Evolutionary conservation across 1,140 invertebrate genomes (phyloP).

Genomic region (Bradynema listronoti): DNA sequence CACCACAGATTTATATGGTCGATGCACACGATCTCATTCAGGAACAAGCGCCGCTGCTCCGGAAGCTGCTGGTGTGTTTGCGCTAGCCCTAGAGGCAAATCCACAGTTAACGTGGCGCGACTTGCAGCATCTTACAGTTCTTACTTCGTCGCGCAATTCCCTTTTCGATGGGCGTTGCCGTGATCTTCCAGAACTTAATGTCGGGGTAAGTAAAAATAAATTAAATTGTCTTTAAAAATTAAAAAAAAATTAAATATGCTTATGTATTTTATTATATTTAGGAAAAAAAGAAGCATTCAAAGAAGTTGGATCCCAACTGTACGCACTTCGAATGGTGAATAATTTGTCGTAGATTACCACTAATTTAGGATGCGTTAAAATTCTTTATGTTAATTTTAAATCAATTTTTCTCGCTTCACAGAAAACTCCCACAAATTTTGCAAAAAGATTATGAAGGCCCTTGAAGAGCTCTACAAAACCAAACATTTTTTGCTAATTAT

Average conservation of each 20-base stretch:
- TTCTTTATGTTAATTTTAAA: no score
- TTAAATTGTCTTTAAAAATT: no score
- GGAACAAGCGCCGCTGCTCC: conserved; percentile 96
- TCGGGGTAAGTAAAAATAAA: conserved; percentile 35
- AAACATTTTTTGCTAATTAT: no score
- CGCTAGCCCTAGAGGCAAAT: conserved; percentile 62
- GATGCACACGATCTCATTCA: conserved; percentile 98
- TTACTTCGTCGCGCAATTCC: conserved; percentile 83
- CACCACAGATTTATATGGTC: conserved; percentile 97
- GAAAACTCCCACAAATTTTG: no score
- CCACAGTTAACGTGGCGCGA: conserved; percentile 88
- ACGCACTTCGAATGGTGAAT: conserved; percentile 52
- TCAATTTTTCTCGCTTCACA: no score
- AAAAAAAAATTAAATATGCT: no score
- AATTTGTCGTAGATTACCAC: no score
- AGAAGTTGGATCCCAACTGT: conserved; percentile 41
- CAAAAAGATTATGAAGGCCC: no score
- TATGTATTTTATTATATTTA: no score
- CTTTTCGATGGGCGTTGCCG: conserved; percentile 90
- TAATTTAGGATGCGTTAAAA: no score
- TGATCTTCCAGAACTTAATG: conserved; percentile 48
- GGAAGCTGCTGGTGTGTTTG: conserved; percentile 63
- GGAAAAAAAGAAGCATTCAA: conserved; percentile 9
- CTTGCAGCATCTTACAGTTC: conserved; percentile 90
- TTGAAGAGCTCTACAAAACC: no score